Evolutionary conservation across 2,888 invertebrate genomes (phyloP).

Genomic region (Euclidia mi): DNA sequence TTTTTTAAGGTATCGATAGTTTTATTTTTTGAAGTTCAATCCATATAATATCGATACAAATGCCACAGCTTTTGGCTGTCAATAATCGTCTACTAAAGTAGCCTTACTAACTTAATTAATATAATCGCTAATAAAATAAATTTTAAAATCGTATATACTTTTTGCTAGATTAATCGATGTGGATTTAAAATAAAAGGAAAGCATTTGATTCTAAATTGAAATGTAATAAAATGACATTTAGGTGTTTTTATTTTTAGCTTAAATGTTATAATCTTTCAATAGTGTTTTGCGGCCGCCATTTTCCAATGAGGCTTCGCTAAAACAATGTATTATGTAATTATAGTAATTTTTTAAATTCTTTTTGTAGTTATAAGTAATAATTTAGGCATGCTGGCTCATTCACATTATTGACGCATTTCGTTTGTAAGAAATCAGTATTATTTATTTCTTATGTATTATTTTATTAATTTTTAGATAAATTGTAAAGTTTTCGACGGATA

Average conservation of each 20-base stretch:
- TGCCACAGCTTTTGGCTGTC: conserved; percentile 64
- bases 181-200: conserved; percentile 80
- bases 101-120: conserved; percentile 88
- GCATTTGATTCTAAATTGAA: conserved; percentile 89
- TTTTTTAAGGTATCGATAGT: too few relatives aligned
- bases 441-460: not conserved
- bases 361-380: conserved; percentile 61
- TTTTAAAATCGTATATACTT: conserved; percentile 77
- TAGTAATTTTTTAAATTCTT: conserved; percentile 61
- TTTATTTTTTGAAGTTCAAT: not conserved
- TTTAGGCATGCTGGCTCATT: conserved; percentile 69
- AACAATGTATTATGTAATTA: conserved; percentile 40
- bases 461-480: not conserved
- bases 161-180: conserved; percentile 84
- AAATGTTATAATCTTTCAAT: conserved; percentile 55
- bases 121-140: conserved; percentile 75
- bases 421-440: conserved; percentile 10
- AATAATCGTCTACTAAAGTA: conserved; percentile 84
- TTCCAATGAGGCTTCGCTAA: conserved; percentile 54
- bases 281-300: conserved; percentile 42
- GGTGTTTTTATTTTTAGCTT: conserved; percentile 69
- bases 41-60: conserved; percentile 70
- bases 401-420: conserved; percentile 21
- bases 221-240: conserved; percentile 87
- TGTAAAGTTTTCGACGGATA: not conserved